Base-by-base conservation (phyloP, 2,797 vertebrate species). In the Monodelphis domestica region DNA sequence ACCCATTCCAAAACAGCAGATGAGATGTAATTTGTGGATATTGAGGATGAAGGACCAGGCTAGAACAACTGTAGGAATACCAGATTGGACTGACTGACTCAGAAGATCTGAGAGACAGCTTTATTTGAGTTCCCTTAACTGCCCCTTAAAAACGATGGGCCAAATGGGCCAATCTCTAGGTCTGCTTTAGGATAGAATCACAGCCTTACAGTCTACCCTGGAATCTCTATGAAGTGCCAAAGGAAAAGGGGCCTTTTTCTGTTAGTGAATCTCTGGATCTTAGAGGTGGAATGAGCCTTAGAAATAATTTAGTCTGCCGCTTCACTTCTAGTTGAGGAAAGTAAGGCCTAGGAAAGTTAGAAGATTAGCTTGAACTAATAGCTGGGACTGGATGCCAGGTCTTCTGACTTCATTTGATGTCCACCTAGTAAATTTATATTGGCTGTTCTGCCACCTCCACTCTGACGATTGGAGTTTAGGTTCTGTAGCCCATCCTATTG, bases 401-500 rank as follows among this genome's bases (percentile, higher is more conserved):
- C 7, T 24, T 84, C 38, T 84, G 70, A 84, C 70, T 50, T 38
- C 70, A 84, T 45, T 28, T 84, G 38, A 84, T 45, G 38, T 28
- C 1, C 5, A 26, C 21, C 24, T 84, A 45, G 21, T 84, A 45
- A 50, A 84, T 45, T 84, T 21, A 10, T 26, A 51, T 88, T 56
- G 14, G 92, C 54, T 56, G n/a, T 54, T 88, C 17, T 91, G 92
- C 0, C 9, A 1, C 28, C 10, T 57, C 12, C 12, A 29, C 54
- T 53, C 54, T 93, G 59, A 89, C 0, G 54, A 50, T 52, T 88
- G 11, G 70, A 54, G 28, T 24, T 93, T 28, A 30, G 6, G 63
- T 89, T 54, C 51, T 51, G 29, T 91, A 51, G 4, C 45, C 33
- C 59, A 93, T 53, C 15, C n/a, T 96, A 14, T 90, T 91, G 93